phyloP scores from a whole-genome alignment of 2,888 invertebrate species.

The Spodoptera picta region DNA sequence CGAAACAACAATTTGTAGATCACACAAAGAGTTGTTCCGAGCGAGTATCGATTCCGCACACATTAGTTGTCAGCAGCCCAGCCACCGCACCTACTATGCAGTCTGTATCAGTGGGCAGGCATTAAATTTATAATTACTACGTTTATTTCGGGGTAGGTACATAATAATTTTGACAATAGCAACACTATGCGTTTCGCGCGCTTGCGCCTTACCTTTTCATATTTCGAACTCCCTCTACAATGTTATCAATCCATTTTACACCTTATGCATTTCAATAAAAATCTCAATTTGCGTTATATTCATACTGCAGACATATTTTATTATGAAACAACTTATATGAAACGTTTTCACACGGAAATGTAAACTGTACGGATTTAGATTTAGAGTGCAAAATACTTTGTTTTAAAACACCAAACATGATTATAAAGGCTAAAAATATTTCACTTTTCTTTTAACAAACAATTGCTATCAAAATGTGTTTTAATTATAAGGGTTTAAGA shows the following conservation, averaged over 20 bases:
- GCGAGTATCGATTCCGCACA: no score
- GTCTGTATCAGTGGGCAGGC: no score
- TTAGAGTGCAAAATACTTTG: neutral
- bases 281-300: conserved; percentile 2
- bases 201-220: conserved; percentile 56
- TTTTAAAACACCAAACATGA: neutral
- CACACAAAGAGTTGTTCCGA: no score
- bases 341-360: neutral
- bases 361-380: rapidly evolving
- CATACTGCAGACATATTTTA: neutral
- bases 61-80: no score
- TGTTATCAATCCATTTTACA: conserved; percentile 24
- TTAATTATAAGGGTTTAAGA: rapidly evolving
- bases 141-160: no score
- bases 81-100: no score
- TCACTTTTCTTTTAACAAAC: conserved; percentile 9
- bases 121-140: no score
- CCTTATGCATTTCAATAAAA: conserved; percentile 6
- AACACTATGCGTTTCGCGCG: conserved; percentile 51
- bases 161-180: neutral
- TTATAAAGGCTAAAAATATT: conserved; percentile 28
- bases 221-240: conserved; percentile 55
- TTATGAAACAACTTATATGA: conserved; percentile 10
- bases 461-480: neutral
- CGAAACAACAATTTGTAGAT: no score